These are phyloP conservation scores for Pteropus alecto DNA, from an alignment of 2,113 vertebrate genomes.

Conservation along the genomic window DNA sequence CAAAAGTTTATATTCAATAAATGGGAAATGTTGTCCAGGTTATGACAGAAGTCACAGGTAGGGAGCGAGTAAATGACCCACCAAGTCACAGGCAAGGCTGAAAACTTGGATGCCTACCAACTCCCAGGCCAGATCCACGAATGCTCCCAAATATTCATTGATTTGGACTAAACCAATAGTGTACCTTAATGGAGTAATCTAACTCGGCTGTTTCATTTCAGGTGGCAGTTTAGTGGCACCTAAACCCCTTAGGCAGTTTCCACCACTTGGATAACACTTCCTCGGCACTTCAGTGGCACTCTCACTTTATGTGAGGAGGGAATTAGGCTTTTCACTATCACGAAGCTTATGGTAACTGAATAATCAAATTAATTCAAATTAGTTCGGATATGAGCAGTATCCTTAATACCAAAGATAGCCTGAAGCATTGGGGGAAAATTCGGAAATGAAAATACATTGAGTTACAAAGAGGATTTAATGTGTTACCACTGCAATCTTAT, in stretches of 20 bases:
- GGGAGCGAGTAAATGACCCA: background rate
- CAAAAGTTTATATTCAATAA: background rate
- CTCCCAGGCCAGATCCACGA: background rate
- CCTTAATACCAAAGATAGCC: constrained; percentile 23
- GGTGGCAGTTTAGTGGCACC: background rate
- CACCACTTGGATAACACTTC: background rate
- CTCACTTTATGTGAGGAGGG: background rate
- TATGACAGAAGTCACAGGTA: background rate
- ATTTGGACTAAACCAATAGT: background rate
- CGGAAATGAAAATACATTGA: constrained; percentile 48
- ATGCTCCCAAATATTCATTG: background rate
- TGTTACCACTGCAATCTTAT: constrained; percentile 32
- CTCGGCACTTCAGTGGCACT: background rate
- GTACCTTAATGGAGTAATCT: background rate
- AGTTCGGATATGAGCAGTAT: background rate
- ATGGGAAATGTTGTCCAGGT: background rate
- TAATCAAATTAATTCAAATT: constrained; percentile 62
- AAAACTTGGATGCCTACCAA: background rate
- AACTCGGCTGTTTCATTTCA: background rate
- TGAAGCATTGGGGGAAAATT: background rate
- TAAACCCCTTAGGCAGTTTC: background rate
- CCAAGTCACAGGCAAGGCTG: background rate
- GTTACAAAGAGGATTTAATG: constrained; percentile 47
- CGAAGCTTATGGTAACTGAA: constrained; percentile 1
- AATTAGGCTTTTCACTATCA: background rate